Conservation (phyloP, 37 sponge, comb jelly and placozoan genomes). For the Hormiphora californensis region DNA sequence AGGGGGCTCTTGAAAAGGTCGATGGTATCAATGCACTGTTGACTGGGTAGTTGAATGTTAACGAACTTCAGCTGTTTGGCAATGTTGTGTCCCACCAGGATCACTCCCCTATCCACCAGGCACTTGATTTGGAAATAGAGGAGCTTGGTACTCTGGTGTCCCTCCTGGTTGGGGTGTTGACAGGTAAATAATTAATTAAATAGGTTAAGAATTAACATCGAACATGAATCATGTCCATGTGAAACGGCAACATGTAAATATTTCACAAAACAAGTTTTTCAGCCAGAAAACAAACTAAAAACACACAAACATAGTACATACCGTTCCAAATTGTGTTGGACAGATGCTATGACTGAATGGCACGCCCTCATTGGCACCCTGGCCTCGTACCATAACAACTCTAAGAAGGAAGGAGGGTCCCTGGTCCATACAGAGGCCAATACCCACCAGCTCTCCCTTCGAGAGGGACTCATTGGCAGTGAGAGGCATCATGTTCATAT, state of each 20-base stretch:
- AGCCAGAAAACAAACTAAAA: neutral
- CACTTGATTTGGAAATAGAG: slow-evolving; percentile 51
- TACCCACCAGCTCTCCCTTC: slow-evolving; percentile 46
- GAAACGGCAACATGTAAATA: neutral
- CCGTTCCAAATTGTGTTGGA: neutral
- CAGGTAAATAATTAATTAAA: neutral
- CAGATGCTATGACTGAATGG: slow-evolving; percentile 48
- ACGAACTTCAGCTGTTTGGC: slow-evolving; percentile 38
- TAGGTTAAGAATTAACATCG: neutral
- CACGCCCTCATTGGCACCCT: slow-evolving; percentile 42
- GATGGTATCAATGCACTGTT: slow-evolving; percentile 36
- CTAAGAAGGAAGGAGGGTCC: neutral
- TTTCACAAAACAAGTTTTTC: neutral
- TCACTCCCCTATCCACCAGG: slow-evolving; percentile 24
- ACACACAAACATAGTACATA: neutral
- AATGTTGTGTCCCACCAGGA: slow-evolving; percentile 47
- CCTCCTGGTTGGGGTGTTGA: neutral
- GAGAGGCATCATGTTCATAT: slow-evolving; percentile 22
- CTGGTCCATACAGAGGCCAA: neutral
- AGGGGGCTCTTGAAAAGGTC: slow-evolving; percentile 36
- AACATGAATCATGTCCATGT: neutral
- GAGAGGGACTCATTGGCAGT: neutral
- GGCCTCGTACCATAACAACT: slow-evolving; percentile 20
- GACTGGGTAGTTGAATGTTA: slow-evolving; percentile 29
- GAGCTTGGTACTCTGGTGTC: slow-evolving; percentile 33